A percentile compares a stretch with the other conserved stretches of the same genome.
Conservation (phyloP, 1,140 invertebrate species). For the Dermatophagoides farinae region DNA sequence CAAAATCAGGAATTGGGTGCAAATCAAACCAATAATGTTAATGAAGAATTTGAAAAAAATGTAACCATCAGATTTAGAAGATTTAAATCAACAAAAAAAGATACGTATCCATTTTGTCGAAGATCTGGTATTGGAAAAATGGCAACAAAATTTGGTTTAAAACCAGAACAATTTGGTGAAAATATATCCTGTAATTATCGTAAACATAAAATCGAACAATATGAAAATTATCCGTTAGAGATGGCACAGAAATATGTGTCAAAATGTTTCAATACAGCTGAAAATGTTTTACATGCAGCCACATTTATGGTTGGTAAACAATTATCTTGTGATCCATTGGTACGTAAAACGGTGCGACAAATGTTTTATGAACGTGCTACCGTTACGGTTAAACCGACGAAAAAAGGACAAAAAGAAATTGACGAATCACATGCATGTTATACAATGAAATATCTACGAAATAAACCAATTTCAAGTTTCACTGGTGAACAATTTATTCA, state of each 20-base stretch:
- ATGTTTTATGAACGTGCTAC: conserved; percentile 77
- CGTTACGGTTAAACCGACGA: conserved; percentile 59
- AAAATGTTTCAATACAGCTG: conserved; percentile 35
- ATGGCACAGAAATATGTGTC: conserved; percentile 42
- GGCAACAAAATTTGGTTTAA: conserved; percentile 80
- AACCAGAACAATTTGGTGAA: conserved; percentile 85
- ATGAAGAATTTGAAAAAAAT: conserved; percentile 19
- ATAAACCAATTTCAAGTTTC: conserved; percentile 79
- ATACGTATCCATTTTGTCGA: conserved; percentile 63
- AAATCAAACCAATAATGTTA: too few species aligned
- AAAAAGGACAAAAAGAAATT: conserved; percentile 73
- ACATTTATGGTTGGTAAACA: conserved; percentile 87
- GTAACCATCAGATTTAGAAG: too few species aligned
- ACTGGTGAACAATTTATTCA: conserved; percentile 74
- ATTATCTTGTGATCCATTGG: conserved; percentile 68
- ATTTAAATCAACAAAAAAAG: conserved; percentile 43
- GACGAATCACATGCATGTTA: conserved; percentile 72
- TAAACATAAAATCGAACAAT: conserved; percentile 87
- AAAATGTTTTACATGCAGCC: conserved; percentile 66
- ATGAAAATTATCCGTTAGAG: conserved; percentile 50
- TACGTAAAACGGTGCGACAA: conserved; percentile 62
- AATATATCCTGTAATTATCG: conserved; percentile 91
- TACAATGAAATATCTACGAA: conserved; percentile 76
- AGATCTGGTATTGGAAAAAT: conserved; percentile 59
- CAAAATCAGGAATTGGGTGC: not conserved